These are phyloP conservation scores for Oreohelix idahoensis DNA, from an alignment of 1,140 invertebrate species.

Conservation along the genomic window DNA sequence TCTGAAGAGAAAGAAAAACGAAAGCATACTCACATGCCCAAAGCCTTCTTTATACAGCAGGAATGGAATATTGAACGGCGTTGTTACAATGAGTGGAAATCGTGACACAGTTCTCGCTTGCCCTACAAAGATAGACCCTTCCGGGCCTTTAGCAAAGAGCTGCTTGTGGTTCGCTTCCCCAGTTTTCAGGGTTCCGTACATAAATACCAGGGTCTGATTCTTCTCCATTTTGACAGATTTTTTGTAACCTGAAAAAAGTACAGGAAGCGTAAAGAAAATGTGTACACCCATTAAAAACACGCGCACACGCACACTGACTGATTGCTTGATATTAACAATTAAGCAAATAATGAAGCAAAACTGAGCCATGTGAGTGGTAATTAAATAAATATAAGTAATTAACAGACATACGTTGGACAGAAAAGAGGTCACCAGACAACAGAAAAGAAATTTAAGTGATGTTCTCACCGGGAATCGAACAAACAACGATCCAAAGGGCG, in stretches of 20 bases:
- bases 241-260: neutral
- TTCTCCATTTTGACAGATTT: neutral
- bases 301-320: neutral
- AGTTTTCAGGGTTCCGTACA: slow-evolving; percentile 27
- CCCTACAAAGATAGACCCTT: neutral
- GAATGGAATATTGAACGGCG: slow-evolving; percentile 31
- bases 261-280: neutral
- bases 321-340: too few species aligned
- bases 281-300: neutral
- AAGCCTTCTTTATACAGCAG: slow-evolving; percentile 19
- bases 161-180: slow-evolving; percentile 21
- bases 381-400: too few species aligned
- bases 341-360: too few species aligned
- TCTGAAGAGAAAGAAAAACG: too few species aligned
- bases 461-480: too few species aligned
- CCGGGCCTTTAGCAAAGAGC: slow-evolving; percentile 8
- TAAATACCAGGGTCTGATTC: slow-evolving; percentile 8
- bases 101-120: neutral
- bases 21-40: slow-evolving; percentile 31
- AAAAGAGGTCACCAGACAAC: too few species aligned
- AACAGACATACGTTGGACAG: too few species aligned
- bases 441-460: too few species aligned
- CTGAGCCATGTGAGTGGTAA: too few species aligned
- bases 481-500: too few species aligned
- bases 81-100: slow-evolving; percentile 14